These are phyloP conservation scores for Corydoras maculifer DNA, from an alignment of 2,113 vertebrate genomes.

Conservation along the genomic window DNA sequence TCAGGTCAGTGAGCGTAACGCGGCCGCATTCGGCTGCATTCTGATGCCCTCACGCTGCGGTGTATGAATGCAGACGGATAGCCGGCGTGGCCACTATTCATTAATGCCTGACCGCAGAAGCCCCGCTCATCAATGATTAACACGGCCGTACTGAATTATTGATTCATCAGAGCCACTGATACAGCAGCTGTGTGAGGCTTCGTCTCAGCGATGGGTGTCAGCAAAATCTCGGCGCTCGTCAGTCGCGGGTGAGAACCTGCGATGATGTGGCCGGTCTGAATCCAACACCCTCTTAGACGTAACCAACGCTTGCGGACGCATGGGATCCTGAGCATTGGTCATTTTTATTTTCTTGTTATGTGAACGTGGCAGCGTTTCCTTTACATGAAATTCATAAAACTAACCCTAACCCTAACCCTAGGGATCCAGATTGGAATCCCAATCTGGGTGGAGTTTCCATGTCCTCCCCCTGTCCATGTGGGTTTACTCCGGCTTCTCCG, in stretches of 20 bases:
- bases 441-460: too few relatives aligned
- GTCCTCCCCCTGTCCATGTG: too few relatives aligned
- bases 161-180: constrained; percentile 65
- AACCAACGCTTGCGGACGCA: too few relatives aligned
- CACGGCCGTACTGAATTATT: constrained; percentile 71
- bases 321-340: too few relatives aligned
- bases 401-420: too few relatives aligned
- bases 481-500: too few relatives aligned
- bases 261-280: background rate
- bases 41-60: background rate
- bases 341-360: too few relatives aligned
- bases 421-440: too few relatives aligned
- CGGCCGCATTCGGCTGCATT: too few relatives aligned
- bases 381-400: too few relatives aligned
- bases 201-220: constrained; percentile 60
- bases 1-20: background rate
- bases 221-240: constrained; percentile 38
- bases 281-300: too few relatives aligned
- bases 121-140: constrained; percentile 69
- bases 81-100: constrained; percentile 61
- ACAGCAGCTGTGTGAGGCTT: constrained; percentile 52
- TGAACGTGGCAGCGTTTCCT: too few relatives aligned
- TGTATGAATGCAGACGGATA: background rate
- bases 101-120: constrained; percentile 71
- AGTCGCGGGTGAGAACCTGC: background rate